These are phyloP conservation scores for Montipora sp. DNA, from an alignment of 64 coral and sea anemone species.

Conservation along the genomic window DNA sequence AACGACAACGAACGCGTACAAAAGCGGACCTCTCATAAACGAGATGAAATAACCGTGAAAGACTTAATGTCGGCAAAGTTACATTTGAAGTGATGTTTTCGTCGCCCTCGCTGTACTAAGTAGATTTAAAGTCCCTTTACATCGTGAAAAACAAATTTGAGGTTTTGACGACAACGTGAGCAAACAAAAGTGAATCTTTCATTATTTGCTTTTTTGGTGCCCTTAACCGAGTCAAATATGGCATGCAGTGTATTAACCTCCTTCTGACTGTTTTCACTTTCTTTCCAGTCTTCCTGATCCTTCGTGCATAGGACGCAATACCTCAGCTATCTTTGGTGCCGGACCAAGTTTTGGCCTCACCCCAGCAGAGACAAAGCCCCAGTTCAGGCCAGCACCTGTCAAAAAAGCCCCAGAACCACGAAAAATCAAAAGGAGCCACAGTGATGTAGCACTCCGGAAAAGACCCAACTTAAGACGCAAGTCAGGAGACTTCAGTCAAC, in stretches of 20 bases:
- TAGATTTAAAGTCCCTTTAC: no score
- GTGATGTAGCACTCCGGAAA: constrained; percentile 70
- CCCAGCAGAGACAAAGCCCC: constrained; percentile 36
- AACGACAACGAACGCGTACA: no score
- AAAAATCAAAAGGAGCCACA: constrained; percentile 51
- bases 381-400: constrained; percentile 26
- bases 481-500: constrained; percentile 46
- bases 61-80: no score
- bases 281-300: constrained; percentile 51
- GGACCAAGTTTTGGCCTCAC: constrained; percentile 51
- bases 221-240: not conserved
- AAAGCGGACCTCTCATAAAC: no score
- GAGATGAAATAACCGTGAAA: no score
- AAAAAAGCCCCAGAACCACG: constrained; percentile 28
- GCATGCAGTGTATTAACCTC: not conserved
- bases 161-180: no score
- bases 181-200: not conserved
- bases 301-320: constrained; percentile 35
- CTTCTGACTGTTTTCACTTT: constrained; percentile 9
- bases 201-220: not conserved
- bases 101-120: no score
- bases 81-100: no score
- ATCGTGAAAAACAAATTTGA: no score
- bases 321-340: constrained; percentile 75
- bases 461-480: constrained; percentile 42